Base-by-base conservation (phyloP, 1,140 invertebrate species). In the Drosophila athabasca region DNA sequence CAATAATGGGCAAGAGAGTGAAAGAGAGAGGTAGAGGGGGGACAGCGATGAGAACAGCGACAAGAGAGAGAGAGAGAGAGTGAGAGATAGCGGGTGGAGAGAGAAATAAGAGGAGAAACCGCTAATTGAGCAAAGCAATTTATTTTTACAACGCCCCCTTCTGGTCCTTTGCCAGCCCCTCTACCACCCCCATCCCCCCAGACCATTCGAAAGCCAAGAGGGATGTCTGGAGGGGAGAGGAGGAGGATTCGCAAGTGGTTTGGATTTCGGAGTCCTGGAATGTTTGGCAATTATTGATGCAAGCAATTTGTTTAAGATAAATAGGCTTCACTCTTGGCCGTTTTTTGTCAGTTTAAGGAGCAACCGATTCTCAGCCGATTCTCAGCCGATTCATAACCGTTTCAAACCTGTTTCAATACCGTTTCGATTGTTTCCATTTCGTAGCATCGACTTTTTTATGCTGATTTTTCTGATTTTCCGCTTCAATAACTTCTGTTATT, bases 121-220 rank as follows among this genome's bases (percentile, higher is more conserved):
- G 82, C 78, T 87, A 87, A 85, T 85, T 85, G 82, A 71, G 82
- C 78, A 81, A 71, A 74, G 82, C 78, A 85, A 85, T 85, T 85
- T 85, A 82, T 87, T 81, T 82, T 75, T 31, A 15, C 66, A 69
- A 44, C 15, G 15, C 24, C 44, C 26, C 44, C 26, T 45, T 35
- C 49, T 58, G 45, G 19, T 50, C 70, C 45, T 55, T 45, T 26
- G 24, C 39, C 24, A 57, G 17, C 17, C 45, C 61, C 8, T 8
- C 8, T 17, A 19, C 39, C 15, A 55, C 26, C 62, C 39, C 17
- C 43, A 19, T 19, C 17, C 17, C 54, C 54, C 61, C 35, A 39
- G 35, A 4, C 35, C 4, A 39, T 13, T 51, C 24, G 50, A 39
- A 24, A 43, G 26, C 17, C 15, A 41, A 29, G 15, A 22, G 22